Evolutionary conservation across 2,797 vertebrate species (phyloP).

Genomic region (Emys orbicularis): DNA sequence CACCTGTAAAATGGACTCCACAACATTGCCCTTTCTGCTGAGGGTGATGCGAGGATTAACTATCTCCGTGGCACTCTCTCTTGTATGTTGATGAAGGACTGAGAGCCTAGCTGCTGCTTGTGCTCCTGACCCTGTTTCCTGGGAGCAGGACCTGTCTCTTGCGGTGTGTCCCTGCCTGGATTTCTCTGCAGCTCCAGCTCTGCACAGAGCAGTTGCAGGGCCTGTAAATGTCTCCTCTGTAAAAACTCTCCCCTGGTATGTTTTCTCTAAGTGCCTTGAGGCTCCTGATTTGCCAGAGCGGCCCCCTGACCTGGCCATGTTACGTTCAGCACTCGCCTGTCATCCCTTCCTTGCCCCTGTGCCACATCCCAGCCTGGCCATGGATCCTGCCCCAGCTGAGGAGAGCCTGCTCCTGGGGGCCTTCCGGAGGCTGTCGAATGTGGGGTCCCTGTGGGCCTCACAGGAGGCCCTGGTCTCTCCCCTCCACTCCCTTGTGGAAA

Average conservation of each 20-base stretch:
- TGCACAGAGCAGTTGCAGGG: not conserved
- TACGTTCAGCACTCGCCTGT: not conserved
- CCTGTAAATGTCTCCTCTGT: not conserved
- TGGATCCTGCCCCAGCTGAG: not conserved
- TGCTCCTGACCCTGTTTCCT: not conserved
- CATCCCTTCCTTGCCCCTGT: not conserved
- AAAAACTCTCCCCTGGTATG: not conserved
- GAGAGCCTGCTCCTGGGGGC: not conserved
- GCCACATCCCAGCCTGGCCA: not conserved
- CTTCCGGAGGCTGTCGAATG: not conserved
- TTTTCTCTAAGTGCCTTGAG: not conserved
- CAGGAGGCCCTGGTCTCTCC: not conserved
- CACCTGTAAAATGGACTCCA: rapidly evolving
- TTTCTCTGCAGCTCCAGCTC: not conserved
- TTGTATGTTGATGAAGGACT: not conserved
- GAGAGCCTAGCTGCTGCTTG: not conserved
- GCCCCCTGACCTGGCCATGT: not conserved
- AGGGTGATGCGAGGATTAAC: not conserved
- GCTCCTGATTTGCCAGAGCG: not conserved
- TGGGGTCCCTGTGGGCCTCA: not conserved
- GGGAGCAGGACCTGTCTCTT: not conserved
- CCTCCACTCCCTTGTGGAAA: not conserved
- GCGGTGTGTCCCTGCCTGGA: not conserved
- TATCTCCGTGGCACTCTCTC: too few relatives aligned
- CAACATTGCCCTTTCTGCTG: not conserved